Percentiles rank a stretch among this genome's conserved stretches.
Evolutionary conservation across 2,888 invertebrate species (phyloP).

Genomic region (Orthosia gothica): DNA sequence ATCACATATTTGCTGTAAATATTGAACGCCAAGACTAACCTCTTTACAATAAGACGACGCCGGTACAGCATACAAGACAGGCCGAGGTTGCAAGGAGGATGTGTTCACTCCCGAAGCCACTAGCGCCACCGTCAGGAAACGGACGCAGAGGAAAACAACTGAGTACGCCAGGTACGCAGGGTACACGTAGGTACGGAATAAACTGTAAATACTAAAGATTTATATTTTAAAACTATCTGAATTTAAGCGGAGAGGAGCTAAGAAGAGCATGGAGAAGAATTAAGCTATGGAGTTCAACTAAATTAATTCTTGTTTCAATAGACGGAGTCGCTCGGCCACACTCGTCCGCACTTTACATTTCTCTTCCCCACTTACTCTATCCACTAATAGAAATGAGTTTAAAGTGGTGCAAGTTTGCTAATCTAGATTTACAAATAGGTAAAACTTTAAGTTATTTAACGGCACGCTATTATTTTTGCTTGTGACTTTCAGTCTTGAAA

Average conservation of each 20-base stretch:
- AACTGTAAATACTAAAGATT: conserved; percentile 66
- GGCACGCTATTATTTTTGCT: too few relatives aligned
- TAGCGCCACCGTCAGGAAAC: conserved; percentile 91
- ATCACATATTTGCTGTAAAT: too few relatives aligned
- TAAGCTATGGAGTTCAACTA: too few relatives aligned
- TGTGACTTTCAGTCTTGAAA: too few relatives aligned
- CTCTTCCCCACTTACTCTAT: too few relatives aligned
- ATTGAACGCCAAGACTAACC: conserved; percentile 75
- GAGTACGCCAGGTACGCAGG: conserved; percentile 91
- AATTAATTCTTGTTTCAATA: too few relatives aligned
- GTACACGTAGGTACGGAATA: conserved; percentile 59
- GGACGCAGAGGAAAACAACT: conserved; percentile 89
- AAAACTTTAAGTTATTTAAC: too few relatives aligned
- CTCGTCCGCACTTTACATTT: too few relatives aligned
- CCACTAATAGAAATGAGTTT: too few relatives aligned
- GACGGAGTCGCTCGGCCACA: too few relatives aligned
- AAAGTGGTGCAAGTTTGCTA: too few relatives aligned
- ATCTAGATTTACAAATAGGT: neutral
- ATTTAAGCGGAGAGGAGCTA: neutral
- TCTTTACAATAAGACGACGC: conserved; percentile 90
- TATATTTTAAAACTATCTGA: neutral
- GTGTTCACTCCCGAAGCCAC: conserved; percentile 90
- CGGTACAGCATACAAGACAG: conserved; percentile 91
- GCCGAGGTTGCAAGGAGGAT: conserved; percentile 86
- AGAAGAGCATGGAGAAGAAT: too few relatives aligned